phyloP scores from a whole-genome alignment of 2,797 vertebrate species.

The Eulemur albifrons region DNA sequence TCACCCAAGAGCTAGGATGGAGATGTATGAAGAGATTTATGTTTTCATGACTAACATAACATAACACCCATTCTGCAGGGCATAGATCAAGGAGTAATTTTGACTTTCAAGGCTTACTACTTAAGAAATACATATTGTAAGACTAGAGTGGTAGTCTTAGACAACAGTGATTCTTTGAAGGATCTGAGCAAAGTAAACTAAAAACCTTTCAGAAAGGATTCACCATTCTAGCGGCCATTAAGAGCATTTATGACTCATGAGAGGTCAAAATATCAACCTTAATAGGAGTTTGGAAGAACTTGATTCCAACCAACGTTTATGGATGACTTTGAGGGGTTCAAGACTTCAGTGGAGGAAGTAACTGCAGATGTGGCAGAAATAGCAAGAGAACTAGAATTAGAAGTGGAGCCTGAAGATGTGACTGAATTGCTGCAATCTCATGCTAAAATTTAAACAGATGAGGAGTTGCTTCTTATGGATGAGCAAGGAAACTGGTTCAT shows the following conservation, averaged over 20 bases:
- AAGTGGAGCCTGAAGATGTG: background rate
- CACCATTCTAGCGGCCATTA: background rate
- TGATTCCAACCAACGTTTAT: background rate
- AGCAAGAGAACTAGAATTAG: background rate
- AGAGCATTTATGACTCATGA: background rate
- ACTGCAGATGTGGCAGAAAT: background rate
- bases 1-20: background rate
- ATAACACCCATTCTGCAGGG: background rate
- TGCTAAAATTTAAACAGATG: background rate
- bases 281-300: background rate
- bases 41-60: background rate
- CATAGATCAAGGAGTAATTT: background rate
- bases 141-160: background rate
- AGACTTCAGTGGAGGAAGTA: background rate
- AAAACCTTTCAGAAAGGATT: background rate
- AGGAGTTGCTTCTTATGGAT: background rate
- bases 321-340: background rate
- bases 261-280: background rate
- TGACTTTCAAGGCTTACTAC: background rate
- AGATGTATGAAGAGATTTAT: background rate
- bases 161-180: background rate
- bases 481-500: too few relatives aligned
- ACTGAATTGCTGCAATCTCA: background rate
- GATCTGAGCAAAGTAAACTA: background rate
- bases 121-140: background rate